Evolutionary conservation across 2,888 invertebrate species (phyloP).

Genomic region (Scaptodrosophila latifasciaeformis): DNA sequence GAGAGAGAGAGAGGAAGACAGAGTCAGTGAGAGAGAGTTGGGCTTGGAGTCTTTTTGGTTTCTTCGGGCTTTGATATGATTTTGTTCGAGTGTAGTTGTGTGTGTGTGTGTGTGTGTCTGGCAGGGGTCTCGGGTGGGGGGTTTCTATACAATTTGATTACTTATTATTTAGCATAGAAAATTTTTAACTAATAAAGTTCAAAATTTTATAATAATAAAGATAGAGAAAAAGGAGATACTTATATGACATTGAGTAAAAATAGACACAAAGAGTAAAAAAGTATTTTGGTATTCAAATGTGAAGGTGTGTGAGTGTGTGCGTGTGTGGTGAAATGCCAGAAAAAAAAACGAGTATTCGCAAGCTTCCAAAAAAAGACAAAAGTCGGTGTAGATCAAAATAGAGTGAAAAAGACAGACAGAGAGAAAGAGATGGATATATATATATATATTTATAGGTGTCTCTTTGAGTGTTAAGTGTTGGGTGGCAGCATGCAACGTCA

Average conservation of each 20-base stretch:
- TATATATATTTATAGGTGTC: conserved; percentile 19
- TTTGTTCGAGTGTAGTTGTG: conserved; percentile 4
- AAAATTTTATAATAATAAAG: background rate
- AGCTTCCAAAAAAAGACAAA: too few species aligned
- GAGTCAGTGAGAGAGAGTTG: too few species aligned
- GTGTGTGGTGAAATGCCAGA: background rate
- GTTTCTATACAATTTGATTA: conserved; percentile 39
- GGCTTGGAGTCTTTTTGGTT: too few species aligned
- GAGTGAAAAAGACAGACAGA: background rate
- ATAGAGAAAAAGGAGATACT: too few species aligned
- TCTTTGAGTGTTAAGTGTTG: background rate
- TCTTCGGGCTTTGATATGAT: too few species aligned
- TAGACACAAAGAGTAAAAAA: background rate
- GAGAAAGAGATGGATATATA: conserved; percentile 28
- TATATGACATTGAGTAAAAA: too few species aligned
- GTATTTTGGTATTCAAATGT: too few species aligned
- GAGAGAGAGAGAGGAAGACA: too few species aligned
- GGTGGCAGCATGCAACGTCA: too few species aligned
- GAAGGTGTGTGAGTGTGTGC: background rate
- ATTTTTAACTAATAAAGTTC: conserved; percentile 21
- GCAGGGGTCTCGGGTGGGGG: background rate
- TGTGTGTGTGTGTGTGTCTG: background rate
- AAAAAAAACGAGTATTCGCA: background rate
- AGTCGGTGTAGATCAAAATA: background rate
- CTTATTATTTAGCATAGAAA: conserved; percentile 40